Base-by-base conservation (phyloP, 2,888 invertebrate genomes). In the Lomographa bimaculata region DNA sequence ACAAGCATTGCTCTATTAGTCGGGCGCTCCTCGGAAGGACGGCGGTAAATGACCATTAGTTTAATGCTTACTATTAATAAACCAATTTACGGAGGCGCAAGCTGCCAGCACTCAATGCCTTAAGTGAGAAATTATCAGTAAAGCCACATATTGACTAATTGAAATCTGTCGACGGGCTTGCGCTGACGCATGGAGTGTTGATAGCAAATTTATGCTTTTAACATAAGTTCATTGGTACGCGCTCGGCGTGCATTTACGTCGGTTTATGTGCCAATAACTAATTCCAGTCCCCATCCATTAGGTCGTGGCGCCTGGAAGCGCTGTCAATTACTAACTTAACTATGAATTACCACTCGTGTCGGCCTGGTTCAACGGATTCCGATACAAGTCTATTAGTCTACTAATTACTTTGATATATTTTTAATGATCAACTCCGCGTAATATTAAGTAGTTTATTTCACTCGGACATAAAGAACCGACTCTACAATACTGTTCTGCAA, bases 341-440 rank as follows among this genome's bases (percentile, higher is more conserved):
- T 57, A 67, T 71, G 73, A 61, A 72, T 64, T 67, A 60, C 64
- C 70, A 14, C 71, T 73, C 68, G 69, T 71, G 54, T 56, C 71
- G 73, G 70, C 70, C 71, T 55, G 62, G 50, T 70, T 75, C 57
- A 53, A 47, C 45, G 45, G 56, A 65, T 64, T 62, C 59, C 55
- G 43, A 37, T 37, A 33, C 32, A 20, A n/a, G n/a, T n/a, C n/a
- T n/a, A n/a, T n/a, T n/a, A 30, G 26, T 24, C 48, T 14, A 54
- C 50, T 60, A 64, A 60, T 23, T 28, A 26, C 25, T 2, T 7
- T 17, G 11, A 16, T 29, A 17, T 29, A n/a, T n/a, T n/a, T n/a
- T n/a, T n/a, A n/a, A n/a, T n/a, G n/a, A n/a, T n/a, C n/a, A n/a
- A n/a, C 9, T 29, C n/a, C 9, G 12, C 5, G 9, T 8, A n/a